These are phyloP conservation scores for Indicator indicator DNA, from an alignment of 2,113 vertebrate genomes.

Conservation along the genomic window DNA sequence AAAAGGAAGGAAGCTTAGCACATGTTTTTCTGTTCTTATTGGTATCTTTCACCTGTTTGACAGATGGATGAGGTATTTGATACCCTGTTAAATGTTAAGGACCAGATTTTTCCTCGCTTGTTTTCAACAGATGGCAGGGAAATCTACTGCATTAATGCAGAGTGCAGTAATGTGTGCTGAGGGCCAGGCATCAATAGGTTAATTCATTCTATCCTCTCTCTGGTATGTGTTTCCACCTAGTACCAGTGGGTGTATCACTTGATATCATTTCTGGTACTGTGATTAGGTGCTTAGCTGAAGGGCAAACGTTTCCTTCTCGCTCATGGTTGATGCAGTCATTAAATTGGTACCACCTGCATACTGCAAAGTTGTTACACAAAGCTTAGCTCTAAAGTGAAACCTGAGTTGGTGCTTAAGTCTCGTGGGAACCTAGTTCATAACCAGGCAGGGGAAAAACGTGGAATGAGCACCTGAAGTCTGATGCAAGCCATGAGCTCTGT, in stretches of 20 bases:
- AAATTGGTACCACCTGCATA: background rate
- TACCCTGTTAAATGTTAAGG: background rate
- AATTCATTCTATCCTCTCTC: background rate
- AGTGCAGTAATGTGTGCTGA: background rate
- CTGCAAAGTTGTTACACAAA: background rate
- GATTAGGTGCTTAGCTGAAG: background rate
- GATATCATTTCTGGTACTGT: background rate
- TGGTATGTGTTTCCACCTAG: background rate
- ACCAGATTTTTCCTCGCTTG: background rate
- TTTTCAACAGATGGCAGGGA: background rate
- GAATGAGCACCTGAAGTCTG: background rate
- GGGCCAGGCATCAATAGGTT: background rate
- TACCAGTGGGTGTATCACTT: background rate
- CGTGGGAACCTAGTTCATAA: background rate
- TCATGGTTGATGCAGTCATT: background rate
- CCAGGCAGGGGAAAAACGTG: background rate
- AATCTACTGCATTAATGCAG: background rate
- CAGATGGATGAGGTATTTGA: background rate
- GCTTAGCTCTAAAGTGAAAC: background rate
- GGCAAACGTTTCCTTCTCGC: background rate
- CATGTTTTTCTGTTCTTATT: accelerated
- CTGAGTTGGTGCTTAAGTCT: background rate
- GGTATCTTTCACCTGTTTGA: background rate
- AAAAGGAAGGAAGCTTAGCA: background rate
- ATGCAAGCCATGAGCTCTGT: background rate